These are phyloP conservation scores for Synanthedon myopaeformis DNA, from an alignment of 2,888 invertebrate genomes.

Conservation along the genomic window DNA sequence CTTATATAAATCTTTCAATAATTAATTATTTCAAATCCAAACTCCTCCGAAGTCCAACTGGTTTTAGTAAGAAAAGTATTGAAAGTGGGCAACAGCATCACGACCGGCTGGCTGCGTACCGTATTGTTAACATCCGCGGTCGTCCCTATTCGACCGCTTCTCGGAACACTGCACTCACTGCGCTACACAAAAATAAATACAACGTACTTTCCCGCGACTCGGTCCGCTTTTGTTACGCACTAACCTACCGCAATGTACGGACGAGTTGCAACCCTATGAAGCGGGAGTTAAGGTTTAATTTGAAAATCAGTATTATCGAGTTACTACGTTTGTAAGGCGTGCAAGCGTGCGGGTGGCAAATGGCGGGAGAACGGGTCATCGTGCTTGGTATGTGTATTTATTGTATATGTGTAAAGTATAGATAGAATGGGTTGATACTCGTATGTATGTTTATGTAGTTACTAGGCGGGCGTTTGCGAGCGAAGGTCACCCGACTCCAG, in stretches of 20 bases:
- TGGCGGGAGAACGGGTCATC: conserved; percentile 44
- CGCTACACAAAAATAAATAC: conserved; percentile 51
- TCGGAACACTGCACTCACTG: conserved; percentile 49
- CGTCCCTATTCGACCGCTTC: conserved; percentile 21
- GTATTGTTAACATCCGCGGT: not conserved
- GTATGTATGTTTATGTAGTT: conserved; percentile 9
- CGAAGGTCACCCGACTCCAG: conserved; percentile 23
- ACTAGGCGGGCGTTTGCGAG: conserved; percentile 46
- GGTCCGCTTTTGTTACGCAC: conserved; percentile 13
- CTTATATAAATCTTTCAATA: no score
- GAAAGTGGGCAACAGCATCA: no score
- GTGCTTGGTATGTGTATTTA: conserved; percentile 30
- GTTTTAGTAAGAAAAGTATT: no score
- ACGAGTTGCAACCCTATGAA: conserved; percentile 3
- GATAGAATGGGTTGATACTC: not conserved
- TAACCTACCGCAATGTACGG: conserved; percentile 18
- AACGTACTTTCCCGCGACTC: conserved; percentile 44
- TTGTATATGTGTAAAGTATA: not conserved
- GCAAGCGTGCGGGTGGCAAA: conserved; percentile 2
- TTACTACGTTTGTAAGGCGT: no score
- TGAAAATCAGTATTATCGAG: no score
- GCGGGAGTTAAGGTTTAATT: no score
- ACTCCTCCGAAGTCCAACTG: no score
- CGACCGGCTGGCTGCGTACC: not conserved
- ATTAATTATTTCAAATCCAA: no score